Evolutionary conservation across 1,140 invertebrate genomes (phyloP).

Genomic region (Alviniconcha marisindica): DNA sequence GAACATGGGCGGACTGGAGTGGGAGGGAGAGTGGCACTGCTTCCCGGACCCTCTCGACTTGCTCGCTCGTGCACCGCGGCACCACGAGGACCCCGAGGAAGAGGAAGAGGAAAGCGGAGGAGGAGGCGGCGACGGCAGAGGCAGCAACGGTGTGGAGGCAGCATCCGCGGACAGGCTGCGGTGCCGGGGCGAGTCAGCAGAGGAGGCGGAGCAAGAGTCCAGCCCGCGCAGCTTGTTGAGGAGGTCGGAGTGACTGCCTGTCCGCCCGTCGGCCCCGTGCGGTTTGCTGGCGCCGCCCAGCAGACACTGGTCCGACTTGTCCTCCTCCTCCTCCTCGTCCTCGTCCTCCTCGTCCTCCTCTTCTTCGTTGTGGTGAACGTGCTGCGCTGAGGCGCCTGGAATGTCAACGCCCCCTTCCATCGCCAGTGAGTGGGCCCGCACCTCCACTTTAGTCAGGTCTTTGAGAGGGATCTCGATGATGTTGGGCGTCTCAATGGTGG

Average conservation of each 20-base stretch:
- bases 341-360: slow-evolving; percentile 35
- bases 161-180: slow-evolving; percentile 39
- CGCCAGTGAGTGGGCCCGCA: neutral
- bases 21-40: neutral
- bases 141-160: slow-evolving; percentile 26
- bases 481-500: slow-evolving; percentile 46
- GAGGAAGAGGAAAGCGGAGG: neutral
- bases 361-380: slow-evolving; percentile 36
- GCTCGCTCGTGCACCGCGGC: neutral
- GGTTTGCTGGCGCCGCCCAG: slow-evolving; percentile 22
- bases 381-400: neutral
- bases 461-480: slow-evolving; percentile 66
- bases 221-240: slow-evolving; percentile 18
- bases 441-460: slow-evolving; percentile 53
- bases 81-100: slow-evolving; percentile 13
- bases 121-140: slow-evolving; percentile 15
- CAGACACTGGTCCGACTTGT: slow-evolving; percentile 44
- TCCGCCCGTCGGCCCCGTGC: neutral
- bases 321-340: slow-evolving; percentile 45
- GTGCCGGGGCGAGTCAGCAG: neutral
- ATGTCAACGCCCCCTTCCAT: neutral
- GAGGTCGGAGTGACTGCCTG: slow-evolving; percentile 33
- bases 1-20: neutral
- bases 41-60: neutral
- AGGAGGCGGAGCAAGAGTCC: slow-evolving; percentile 6